These are phyloP conservation scores for Crossaster papposus DNA, from an alignment of 53 echinoderm and acorn worm genomes.

Conservation along the genomic window DNA sequence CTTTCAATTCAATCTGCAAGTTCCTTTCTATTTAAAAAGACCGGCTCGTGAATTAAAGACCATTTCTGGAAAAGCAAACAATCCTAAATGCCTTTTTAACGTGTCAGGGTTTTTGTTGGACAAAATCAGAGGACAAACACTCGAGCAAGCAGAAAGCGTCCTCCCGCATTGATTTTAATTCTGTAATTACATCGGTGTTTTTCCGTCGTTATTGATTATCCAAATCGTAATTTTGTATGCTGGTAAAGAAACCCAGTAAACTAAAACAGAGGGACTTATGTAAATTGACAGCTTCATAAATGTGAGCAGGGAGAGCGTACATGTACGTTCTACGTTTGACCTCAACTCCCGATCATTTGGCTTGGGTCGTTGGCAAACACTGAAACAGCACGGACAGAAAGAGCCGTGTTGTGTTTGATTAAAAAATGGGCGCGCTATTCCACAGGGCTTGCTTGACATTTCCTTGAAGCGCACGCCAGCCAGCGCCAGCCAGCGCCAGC, in stretches of 20 bases:
- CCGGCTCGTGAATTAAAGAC: too few species aligned
- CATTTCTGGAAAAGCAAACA: too few species aligned
- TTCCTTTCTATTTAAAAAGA: too few species aligned
- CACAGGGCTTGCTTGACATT: conserved; percentile 1
- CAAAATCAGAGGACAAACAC: background rate
- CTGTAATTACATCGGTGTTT: conserved; percentile 9
- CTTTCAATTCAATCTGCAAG: too few species aligned
- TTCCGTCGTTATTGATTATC: background rate
- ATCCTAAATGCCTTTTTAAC: too few species aligned
- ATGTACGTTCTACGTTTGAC: background rate
- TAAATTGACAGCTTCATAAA: conserved; percentile 8
- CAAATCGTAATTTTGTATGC: background rate
- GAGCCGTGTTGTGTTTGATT: background rate
- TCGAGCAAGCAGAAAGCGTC: background rate
- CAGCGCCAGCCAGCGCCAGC: too few species aligned
- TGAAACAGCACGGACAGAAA: background rate
- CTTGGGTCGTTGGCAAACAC: background rate
- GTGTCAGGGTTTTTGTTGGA: too few species aligned
- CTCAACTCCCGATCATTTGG: background rate
- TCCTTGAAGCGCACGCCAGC: background rate
- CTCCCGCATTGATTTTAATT: background rate
- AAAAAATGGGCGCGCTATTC: background rate
- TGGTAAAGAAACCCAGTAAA: background rate
- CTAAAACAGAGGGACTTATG: background rate
- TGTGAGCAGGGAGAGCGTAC: background rate